A percentile compares a stretch with the other conserved stretches of the same genome.
Conservation (phyloP, 2,113 vertebrate species). For the Phyllostomus discolor region DNA sequence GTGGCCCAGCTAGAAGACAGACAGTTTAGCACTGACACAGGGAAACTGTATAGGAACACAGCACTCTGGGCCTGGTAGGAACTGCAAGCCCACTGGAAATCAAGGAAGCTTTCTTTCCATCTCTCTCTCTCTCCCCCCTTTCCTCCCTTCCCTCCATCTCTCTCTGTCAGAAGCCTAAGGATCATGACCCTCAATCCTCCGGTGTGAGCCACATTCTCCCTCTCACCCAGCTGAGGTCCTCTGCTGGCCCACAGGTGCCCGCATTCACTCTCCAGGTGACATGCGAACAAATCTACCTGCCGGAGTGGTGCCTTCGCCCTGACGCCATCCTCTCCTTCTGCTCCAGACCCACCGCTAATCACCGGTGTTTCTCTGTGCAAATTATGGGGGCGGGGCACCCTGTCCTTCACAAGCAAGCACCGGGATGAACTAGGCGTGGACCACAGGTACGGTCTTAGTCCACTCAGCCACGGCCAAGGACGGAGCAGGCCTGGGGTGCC, state of each 20-base stretch:
- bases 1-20: neutral
- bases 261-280: neutral
- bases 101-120: neutral
- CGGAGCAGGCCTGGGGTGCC: no score
- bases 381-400: neutral
- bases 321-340: accelerated
- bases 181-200: neutral
- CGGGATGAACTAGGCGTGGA: accelerated
- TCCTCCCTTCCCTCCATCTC: no score
- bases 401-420: neutral
- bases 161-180: neutral
- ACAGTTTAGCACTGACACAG: neutral
- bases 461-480: neutral
- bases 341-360: neutral
- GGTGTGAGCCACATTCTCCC: no score
- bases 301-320: neutral
- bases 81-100: neutral
- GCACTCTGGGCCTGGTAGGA: no score
- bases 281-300: no score
- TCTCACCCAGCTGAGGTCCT: accelerated
- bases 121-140: neutral
- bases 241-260: neutral
- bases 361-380: neutral
- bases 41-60: accelerated
- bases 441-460: neutral